Conservation (phyloP, 2,888 invertebrate species). For the Tinea pellionella region DNA sequence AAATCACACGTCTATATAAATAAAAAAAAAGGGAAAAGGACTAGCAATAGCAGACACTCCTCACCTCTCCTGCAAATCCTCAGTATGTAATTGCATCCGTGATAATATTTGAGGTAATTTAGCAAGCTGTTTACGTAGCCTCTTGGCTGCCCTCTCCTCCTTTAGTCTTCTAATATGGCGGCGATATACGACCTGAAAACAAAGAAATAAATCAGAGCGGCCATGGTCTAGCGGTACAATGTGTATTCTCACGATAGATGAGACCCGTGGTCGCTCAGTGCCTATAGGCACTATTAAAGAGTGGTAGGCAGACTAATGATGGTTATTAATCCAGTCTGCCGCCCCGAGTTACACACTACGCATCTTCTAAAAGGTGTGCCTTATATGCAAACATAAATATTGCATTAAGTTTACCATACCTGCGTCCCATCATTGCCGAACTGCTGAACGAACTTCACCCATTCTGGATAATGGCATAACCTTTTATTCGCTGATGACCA, state of each 20-base stretch:
- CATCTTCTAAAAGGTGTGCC: not conserved
- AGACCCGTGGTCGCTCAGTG: too few species aligned
- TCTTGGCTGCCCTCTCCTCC: constrained; percentile 56
- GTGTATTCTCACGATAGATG: too few species aligned
- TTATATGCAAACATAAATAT: too few species aligned
- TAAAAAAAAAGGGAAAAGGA: too few species aligned
- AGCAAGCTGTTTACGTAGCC: constrained; percentile 55
- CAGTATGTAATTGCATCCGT: constrained; percentile 56
- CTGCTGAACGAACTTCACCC: constrained; percentile 87
- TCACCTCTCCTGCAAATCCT: constrained; percentile 56
- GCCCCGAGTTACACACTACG: too few species aligned
- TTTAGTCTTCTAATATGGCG: constrained; percentile 58
- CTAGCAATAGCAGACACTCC: not conserved
- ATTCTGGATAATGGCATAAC: constrained; percentile 88
- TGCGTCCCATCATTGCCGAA: constrained; percentile 89
- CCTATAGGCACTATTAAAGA: too few species aligned
- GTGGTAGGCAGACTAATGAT: too few species aligned
- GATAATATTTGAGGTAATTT: constrained; percentile 55
- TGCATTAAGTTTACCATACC: too few species aligned
- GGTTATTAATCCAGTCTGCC: too few species aligned
- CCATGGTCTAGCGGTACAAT: too few species aligned
- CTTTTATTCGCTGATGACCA: constrained; percentile 91
- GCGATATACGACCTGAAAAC: constrained; percentile 50
- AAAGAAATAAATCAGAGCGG: too few species aligned
- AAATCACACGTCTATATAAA: too few species aligned